Evolutionary conservation across 2,113 vertebrate genomes (phyloP), one percentile per base, ranked within the genome.

Genomic region (Emberiza fucata): DNA sequence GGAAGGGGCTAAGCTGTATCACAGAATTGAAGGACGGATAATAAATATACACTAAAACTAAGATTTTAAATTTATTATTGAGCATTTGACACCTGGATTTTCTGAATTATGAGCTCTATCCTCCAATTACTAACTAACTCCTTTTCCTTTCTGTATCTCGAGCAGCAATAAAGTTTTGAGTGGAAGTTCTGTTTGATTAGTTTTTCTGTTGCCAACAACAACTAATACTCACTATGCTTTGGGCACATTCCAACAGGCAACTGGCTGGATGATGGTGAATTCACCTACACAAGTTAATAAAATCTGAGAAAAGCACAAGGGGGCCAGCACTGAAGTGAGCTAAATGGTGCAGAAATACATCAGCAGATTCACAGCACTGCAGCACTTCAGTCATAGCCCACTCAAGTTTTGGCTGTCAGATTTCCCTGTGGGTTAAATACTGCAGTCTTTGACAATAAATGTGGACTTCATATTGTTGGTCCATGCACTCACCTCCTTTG

Each of bases 41-140:
- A 76, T 16, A 57, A 78, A 47, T 56, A 84, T 29, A 56, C 4
- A 61, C 44, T 78, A 78, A 94, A 84, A 44, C 64, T 22, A 48
- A 61, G 56, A 81, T 88, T 91, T 81, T 1, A 31, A 77, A 59
- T 91, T 84, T 95, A 86, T 92, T 88, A 81, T 16, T 60, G 48
- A 60, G 56, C 75, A 78, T 95, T 86, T 91, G 83, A 94, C 65
- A 88, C 81, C 44, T 48, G 42, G 90, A 92, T 88, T 94, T 94
- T 63, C 61, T 76, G 40, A 88, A 88, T 92, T 53, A 93, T 5
- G 54, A 77, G 18, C 68, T 77, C 54, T 6, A 2, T 73, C 63
- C 45, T 90, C 59, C 82, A 70, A 20, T 73, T 81, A 93, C 71
- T 39, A 80, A 51, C n/a, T 66, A 78, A 56, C 40, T 75, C 51